Evolutionary conservation across 2,113 vertebrate genomes (phyloP).

Genomic region (Chaetodon trifascialis): DNA sequence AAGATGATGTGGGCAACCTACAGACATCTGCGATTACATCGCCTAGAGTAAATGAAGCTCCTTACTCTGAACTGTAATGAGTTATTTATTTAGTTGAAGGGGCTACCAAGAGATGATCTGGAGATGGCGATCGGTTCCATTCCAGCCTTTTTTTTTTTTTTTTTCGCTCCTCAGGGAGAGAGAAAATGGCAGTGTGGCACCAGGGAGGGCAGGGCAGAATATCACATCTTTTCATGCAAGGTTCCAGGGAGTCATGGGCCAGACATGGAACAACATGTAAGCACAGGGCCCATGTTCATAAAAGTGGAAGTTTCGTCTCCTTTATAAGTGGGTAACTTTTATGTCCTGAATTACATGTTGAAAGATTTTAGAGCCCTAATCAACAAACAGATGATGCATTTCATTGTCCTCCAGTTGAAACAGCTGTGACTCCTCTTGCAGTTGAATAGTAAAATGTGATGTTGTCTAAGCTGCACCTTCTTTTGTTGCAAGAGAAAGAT

Average conservation of each 20-base stretch:
- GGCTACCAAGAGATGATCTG: conserved; percentile 82
- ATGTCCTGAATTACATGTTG: not conserved
- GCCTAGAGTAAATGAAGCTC: conserved; percentile 83
- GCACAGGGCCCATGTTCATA: conserved; percentile 35
- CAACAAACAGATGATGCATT: not conserved
- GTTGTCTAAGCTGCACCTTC: not conserved
- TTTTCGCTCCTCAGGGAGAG: conserved; percentile 72
- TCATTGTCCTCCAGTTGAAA: not conserved
- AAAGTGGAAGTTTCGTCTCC: conserved; percentile 4
- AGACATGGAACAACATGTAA: conserved; percentile 48
- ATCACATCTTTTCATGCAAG: conserved; percentile 78
- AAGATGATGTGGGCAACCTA: conserved; percentile 76
- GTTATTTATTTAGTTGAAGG: conserved; percentile 88
- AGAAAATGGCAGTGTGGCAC: conserved; percentile 84
- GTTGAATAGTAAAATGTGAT: not conserved
- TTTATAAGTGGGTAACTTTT: not conserved
- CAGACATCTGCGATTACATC: conserved; percentile 85
- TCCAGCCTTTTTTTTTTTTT: conserved; percentile 58
- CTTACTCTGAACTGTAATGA: conserved; percentile 83
- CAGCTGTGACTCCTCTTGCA: not conserved
- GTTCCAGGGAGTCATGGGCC: conserved; percentile 52
- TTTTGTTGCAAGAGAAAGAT: not conserved
- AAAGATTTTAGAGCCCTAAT: conserved; percentile 5
- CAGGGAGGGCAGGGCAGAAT: conserved; percentile 79
- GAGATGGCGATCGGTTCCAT: conserved; percentile 83